Conservation (phyloP, 2,888 invertebrate species). For the Macrosiphum euphorbiae region DNA sequence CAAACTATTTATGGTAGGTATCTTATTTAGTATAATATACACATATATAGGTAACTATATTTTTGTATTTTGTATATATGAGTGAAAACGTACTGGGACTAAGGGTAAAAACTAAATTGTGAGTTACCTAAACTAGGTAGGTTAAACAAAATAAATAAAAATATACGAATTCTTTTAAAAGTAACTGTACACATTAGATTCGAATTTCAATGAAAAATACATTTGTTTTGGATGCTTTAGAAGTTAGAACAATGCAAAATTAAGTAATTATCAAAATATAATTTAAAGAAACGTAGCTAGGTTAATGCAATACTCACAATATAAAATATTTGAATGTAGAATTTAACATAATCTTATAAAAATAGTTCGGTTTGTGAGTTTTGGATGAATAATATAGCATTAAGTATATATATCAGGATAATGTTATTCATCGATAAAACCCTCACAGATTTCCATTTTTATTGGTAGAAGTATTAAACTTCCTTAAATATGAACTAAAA, state of each 20-base stretch:
- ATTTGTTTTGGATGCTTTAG: neutral
- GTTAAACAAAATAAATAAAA: neutral
- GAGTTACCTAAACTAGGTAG: no score
- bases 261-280: neutral
- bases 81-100: neutral
- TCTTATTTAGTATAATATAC: neutral
- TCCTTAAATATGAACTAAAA: neutral
- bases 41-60: neutral
- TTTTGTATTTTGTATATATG: neutral
- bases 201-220: neutral
- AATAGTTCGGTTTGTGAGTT: neutral
- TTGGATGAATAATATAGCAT: neutral
- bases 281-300: neutral
- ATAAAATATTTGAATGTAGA: neutral
- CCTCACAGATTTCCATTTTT: neutral
- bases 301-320: neutral
- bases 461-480: neutral
- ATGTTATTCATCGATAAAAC: neutral
- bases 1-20: neutral
- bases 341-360: neutral
- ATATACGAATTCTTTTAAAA: neutral
- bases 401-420: neutral
- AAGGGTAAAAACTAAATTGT: no score
- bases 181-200: neutral
- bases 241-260: neutral